Base-by-base conservation (phyloP, 2,888 invertebrate species). In the Leucoma salicis region DNA sequence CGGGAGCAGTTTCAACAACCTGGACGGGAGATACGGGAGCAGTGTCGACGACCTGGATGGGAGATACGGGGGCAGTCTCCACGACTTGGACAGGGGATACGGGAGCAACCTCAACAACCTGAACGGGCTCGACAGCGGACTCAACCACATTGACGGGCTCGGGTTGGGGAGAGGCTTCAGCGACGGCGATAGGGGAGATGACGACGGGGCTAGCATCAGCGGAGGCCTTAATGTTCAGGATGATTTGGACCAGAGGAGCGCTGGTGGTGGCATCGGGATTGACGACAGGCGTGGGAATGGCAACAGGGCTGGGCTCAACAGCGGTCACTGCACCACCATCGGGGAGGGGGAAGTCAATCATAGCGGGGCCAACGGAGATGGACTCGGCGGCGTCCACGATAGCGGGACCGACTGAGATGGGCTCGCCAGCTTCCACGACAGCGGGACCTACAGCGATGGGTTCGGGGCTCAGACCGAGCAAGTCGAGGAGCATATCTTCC, bases 201-300 rank as follows among this genome's bases (percentile, higher is more conserved):
- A 7, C 33, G 14, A 46, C 42, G 14, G 39, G 29, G 35, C 37
- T 37, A 39, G 46, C 35, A 16, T 4, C 32, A 28, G 18, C 31
- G 10, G 24, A 14, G 8, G 52, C 57, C 32, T 55, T 58, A 42
- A 73, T 58, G 57, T 69, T 69, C 45, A 70, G 39, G 53, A 70
- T 66, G 53, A 70, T 66, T 59, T 70, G 69, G 15, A 67, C 66
- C n/a, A 68, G 53, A 12, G 70, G 62, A 45, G 58, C 39, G 34
- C 42, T 46, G 33, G 57, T 25, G 28, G 35, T 24, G 32, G 49
- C 42, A n/a, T 46, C 53, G 31, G 49, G 46, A 34, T 16, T 51
- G 18, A 54, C 41, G 16, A 27, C 7, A 11, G 46, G 40, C 3
- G 47, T 7, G 14, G 29, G 14, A 1, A 13, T 13, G 13, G 14